These are phyloP conservation scores for Gouania willdenowi DNA, from an alignment of 2,797 vertebrate species.

Conservation along the genomic window DNA sequence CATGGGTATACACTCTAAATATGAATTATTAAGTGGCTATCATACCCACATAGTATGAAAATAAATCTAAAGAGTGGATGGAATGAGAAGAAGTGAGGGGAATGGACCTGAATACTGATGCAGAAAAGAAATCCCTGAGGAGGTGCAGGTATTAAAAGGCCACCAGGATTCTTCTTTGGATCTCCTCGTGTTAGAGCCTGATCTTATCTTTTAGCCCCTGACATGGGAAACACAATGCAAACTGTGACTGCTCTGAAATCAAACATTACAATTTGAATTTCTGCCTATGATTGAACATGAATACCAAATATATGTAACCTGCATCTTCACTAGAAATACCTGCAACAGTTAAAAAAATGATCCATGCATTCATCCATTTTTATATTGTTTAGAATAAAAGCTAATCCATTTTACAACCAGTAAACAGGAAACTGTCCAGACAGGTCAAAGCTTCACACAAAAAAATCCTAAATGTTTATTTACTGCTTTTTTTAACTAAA, in stretches of 20 bases:
- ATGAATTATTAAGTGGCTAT: slow-evolving; percentile 83
- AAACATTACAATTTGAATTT: background rate
- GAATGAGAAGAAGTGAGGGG: slow-evolving; percentile 62
- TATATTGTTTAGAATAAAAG: too few relatives aligned
- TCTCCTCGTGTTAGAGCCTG: slow-evolving; percentile 34
- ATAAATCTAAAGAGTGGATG: slow-evolving; percentile 75
- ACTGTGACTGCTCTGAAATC: slow-evolving; percentile 8
- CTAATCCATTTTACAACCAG: too few relatives aligned
- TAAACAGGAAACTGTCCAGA: too few relatives aligned
- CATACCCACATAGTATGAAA: slow-evolving; percentile 81
- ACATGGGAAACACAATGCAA: slow-evolving; percentile 31
- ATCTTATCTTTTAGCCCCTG: slow-evolving; percentile 62
- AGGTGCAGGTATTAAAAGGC: slow-evolving; percentile 56
- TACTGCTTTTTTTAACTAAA: too few relatives aligned
- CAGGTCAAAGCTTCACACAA: too few relatives aligned
- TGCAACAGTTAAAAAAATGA: too few relatives aligned
- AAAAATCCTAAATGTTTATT: too few relatives aligned
- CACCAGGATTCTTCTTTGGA: slow-evolving; percentile 39
- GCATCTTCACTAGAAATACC: too few relatives aligned
- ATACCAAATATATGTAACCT: too few relatives aligned
- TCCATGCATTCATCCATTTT: background rate
- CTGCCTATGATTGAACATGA: too few relatives aligned
- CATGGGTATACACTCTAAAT: slow-evolving; percentile 80
- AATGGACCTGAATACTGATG: slow-evolving; percentile 75
- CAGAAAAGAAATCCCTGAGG: slow-evolving; percentile 49